A percentile compares a stretch with the other conserved stretches of the same genome.
phyloP scores from a whole-genome alignment of 2,113 vertebrate genomes.

The Gracilinanus agilis region DNA sequence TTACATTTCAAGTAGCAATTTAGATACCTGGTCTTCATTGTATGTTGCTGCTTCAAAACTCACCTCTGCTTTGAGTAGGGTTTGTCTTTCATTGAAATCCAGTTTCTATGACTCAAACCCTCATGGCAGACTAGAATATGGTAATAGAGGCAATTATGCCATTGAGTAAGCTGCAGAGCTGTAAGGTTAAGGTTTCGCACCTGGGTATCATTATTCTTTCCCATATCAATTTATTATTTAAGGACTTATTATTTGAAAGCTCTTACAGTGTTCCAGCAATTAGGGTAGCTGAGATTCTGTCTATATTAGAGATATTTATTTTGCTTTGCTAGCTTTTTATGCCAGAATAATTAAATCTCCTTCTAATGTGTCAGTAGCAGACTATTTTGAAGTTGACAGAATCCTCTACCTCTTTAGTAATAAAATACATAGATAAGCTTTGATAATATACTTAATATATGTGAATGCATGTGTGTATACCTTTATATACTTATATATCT shows the following conservation, averaged over 20 bases:
- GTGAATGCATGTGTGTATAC: background rate
- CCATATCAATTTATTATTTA: constrained; percentile 87
- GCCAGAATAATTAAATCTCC: constrained; percentile 82
- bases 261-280: constrained; percentile 81
- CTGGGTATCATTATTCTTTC: constrained; percentile 87
- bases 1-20: constrained; percentile 80
- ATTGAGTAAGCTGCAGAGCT: constrained; percentile 76
- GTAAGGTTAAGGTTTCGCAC: constrained; percentile 85
- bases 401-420: constrained; percentile 57
- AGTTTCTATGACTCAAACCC: constrained; percentile 79
- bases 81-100: constrained; percentile 80
- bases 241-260: constrained; percentile 86
- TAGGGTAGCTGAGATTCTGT: constrained; percentile 77
- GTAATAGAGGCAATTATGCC: constrained; percentile 86
- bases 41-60: constrained; percentile 71
- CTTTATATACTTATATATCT: background rate
- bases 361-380: constrained; percentile 77
- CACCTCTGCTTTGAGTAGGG: constrained; percentile 73
- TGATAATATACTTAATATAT: constrained; percentile 52
- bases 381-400: constrained; percentile 71
- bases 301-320: constrained; percentile 84
- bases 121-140: constrained; percentile 78
- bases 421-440: constrained; percentile 40
- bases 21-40: constrained; percentile 79
- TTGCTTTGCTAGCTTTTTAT: constrained; percentile 81